A percentile compares a stretch with the other conserved stretches of the same genome.
Evolutionary conservation across 2,797 vertebrate species (phyloP).

Genomic region (Sebastes nivosus): DNA sequence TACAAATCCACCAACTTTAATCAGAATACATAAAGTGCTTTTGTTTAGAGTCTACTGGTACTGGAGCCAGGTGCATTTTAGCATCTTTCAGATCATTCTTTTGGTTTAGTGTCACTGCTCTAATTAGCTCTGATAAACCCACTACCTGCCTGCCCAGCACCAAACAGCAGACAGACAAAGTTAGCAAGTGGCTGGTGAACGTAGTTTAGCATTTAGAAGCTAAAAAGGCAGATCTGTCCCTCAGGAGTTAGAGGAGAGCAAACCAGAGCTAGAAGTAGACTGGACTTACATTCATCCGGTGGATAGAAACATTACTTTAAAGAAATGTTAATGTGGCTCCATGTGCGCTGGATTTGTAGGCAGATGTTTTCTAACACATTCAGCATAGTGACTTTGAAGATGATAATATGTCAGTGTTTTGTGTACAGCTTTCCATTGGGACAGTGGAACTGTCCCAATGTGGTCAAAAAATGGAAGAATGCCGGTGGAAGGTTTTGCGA

Average conservation of each 20-base stretch:
- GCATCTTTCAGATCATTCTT: not conserved
- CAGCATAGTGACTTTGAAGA: not conserved
- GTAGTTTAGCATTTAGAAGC: not conserved
- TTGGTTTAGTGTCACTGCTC: not conserved
- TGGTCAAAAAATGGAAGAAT: not conserved
- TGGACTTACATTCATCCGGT: not conserved
- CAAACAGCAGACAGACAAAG: not conserved
- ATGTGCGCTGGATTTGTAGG: not conserved
- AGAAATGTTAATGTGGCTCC: not conserved
- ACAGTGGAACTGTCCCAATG: not conserved
- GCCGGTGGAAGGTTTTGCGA: not conserved
- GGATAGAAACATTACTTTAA: not conserved
- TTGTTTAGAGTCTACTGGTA: not conserved
- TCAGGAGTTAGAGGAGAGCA: not conserved
- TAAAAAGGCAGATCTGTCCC: not conserved
- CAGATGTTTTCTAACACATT: not conserved
- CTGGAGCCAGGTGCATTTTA: not conserved
- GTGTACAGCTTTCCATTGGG: not conserved
- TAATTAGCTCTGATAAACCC: not conserved
- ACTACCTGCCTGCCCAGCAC: not conserved
- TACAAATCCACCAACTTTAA: conserved; percentile 8
- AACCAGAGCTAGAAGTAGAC: not conserved
- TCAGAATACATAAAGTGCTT: not conserved
- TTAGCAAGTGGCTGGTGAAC: not conserved
- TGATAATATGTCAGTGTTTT: not conserved